phyloP scores from a whole-genome alignment of 2,113 vertebrate genomes.

The Mohoua ochrocephala region DNA sequence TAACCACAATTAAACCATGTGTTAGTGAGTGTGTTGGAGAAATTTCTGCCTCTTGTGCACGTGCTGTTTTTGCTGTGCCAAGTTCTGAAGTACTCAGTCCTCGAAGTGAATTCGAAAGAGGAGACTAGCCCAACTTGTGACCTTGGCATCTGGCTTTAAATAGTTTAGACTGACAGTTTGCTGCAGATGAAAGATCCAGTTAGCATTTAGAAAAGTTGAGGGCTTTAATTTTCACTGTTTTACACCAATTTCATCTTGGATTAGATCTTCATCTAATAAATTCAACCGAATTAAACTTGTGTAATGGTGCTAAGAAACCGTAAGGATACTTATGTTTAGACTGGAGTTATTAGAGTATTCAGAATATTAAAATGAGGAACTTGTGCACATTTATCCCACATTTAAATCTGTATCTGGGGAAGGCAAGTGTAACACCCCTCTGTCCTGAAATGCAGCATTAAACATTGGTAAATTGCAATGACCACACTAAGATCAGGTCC shows the following conservation, averaged over 20 bases:
- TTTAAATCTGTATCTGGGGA: background rate
- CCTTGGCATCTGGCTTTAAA: background rate
- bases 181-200: background rate
- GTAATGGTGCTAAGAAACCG: background rate
- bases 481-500: background rate
- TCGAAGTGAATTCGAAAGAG: background rate
- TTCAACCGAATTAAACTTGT: background rate
- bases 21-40: background rate
- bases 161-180: background rate
- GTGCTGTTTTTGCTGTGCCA: background rate
- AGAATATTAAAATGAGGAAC: background rate
- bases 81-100: background rate
- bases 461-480: background rate
- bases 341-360: background rate
- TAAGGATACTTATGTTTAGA: background rate
- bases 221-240: background rate
- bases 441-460: background rate
- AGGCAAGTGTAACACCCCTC: background rate
- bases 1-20: background rate
- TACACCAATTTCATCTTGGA: background rate
- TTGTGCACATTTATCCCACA: background rate
- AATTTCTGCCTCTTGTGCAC: background rate
- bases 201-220: background rate
- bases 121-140: background rate
- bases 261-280: background rate